A percentile compares a stretch with the other conserved stretches of the same genome.
These are phyloP conservation scores for Dendrolimus kikuchii DNA, from an alignment of 1,140 invertebrate species.

Conservation along the genomic window DNA sequence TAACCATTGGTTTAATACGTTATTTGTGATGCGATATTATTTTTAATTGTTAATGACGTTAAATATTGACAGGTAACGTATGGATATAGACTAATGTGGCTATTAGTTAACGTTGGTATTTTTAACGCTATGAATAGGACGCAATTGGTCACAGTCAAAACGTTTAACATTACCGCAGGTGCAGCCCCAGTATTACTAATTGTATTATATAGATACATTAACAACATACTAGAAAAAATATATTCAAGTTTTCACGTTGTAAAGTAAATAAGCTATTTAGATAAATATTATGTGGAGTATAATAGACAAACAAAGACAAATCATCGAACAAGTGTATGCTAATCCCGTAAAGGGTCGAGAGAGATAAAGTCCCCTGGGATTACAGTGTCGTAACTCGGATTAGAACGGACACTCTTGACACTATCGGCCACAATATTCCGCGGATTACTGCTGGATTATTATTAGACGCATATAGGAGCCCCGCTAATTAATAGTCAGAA, in stretches of 20 bases:
- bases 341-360: constrained; percentile 46
- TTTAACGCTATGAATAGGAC: too few species aligned
- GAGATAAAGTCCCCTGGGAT: constrained; percentile 37
- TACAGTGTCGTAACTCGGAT: constrained; percentile 36
- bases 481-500: constrained; percentile 30
- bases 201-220: too few species aligned
- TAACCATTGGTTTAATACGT: too few species aligned
- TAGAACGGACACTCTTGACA: constrained; percentile 39
- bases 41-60: too few species aligned
- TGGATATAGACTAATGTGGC: too few species aligned
- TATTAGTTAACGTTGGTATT: too few species aligned
- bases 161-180: too few species aligned
- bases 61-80: too few species aligned
- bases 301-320: constrained; percentile 45
- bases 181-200: too few species aligned
- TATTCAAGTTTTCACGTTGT: background rate
- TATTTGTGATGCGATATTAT: too few species aligned
- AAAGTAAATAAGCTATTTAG: constrained; percentile 1
- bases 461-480: constrained; percentile 26
- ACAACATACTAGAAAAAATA: too few species aligned
- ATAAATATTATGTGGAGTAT: constrained; percentile 9
- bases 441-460: constrained; percentile 36
- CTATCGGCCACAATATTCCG: constrained; percentile 34
- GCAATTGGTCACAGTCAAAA: too few species aligned
- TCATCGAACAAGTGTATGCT: constrained; percentile 40